Percentiles rank a stretch among this genome's conserved stretches.
Conservation (phyloP, 2,888 invertebrate species). For the Pterobdella sp. region DNA sequence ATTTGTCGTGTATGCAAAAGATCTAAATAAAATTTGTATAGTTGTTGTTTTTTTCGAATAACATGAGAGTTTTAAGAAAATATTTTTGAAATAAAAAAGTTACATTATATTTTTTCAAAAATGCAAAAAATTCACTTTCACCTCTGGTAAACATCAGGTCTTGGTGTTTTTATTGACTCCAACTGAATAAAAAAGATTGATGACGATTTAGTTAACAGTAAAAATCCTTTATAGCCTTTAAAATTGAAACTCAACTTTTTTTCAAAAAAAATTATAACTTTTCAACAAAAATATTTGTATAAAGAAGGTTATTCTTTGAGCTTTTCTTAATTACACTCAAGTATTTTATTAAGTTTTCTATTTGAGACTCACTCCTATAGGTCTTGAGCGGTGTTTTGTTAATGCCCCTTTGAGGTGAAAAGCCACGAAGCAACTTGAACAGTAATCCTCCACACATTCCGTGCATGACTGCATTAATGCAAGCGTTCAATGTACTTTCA, state of each 20-base stretch:
- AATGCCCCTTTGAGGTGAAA: constrained; percentile 51
- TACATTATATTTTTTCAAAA: neutral
- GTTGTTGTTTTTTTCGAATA: no score
- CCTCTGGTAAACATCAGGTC: constrained; percentile 12
- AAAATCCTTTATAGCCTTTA: no score
- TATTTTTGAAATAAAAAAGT: neutral
- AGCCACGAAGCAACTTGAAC: constrained; percentile 49
- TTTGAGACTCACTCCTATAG: constrained; percentile 43
- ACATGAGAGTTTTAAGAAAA: neutral
- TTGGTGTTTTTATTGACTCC: constrained; percentile 26
- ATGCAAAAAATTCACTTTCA: neutral
- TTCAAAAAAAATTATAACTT: no score
- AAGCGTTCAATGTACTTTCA: no score
- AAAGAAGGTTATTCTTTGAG: no score
- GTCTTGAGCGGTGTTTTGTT: constrained; percentile 49
- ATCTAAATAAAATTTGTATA: no score
- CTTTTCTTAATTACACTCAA: neutral
- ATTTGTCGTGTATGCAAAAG: no score
- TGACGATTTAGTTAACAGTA: no score
- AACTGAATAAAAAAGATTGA: constrained; percentile 29
- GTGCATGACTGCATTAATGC: constrained; percentile 45
- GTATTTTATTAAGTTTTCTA: neutral
- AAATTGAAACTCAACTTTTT: no score
- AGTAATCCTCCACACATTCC: constrained; percentile 51
- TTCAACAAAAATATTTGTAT: no score